phyloP scores from a whole-genome alignment of 1,140 invertebrate species.

The Papilio glaucus region DNA sequence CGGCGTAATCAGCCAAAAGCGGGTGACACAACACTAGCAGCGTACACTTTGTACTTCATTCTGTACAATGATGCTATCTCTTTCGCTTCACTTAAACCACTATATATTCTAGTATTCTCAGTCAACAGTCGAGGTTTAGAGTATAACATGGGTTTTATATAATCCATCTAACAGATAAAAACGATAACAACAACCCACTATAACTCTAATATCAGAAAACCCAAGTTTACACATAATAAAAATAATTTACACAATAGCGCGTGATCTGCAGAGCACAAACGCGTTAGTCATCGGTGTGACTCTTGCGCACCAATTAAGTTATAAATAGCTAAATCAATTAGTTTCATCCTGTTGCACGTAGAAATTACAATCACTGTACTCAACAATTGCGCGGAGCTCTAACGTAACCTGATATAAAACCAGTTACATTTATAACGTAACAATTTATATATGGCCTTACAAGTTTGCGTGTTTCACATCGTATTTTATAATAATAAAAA shows the following conservation, averaged over 20 bases:
- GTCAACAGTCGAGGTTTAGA: too few relatives aligned
- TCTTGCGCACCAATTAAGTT: slow-evolving; percentile 44
- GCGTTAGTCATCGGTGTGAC: slow-evolving; percentile 41
- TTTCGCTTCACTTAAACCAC: too few relatives aligned
- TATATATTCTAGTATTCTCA: too few relatives aligned
- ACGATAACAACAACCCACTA: too few relatives aligned
- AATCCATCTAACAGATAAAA: background rate
- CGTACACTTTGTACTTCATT: too few relatives aligned
- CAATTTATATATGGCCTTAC: background rate
- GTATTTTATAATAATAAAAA: background rate
- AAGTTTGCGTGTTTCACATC: background rate
- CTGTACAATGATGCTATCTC: too few relatives aligned
- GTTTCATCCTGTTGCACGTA: slow-evolving; percentile 38
- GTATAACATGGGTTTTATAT: too few relatives aligned
- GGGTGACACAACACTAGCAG: too few relatives aligned
- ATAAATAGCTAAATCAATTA: slow-evolving; percentile 48
- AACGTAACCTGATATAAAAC: slow-evolving; percentile 30
- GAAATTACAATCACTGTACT: slow-evolving; percentile 34
- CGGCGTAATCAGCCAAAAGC: too few relatives aligned
- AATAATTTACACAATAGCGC: background rate
- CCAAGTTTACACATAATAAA: background rate
- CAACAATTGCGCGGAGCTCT: slow-evolving; percentile 15
- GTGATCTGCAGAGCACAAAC: background rate
- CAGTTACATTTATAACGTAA: slow-evolving; percentile 6
- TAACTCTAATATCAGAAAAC: too few relatives aligned